Evolutionary conservation across 2,888 invertebrate species (phyloP), one percentile per base, ranked within the genome.

Genomic region (Sisyra terminalis): DNA sequence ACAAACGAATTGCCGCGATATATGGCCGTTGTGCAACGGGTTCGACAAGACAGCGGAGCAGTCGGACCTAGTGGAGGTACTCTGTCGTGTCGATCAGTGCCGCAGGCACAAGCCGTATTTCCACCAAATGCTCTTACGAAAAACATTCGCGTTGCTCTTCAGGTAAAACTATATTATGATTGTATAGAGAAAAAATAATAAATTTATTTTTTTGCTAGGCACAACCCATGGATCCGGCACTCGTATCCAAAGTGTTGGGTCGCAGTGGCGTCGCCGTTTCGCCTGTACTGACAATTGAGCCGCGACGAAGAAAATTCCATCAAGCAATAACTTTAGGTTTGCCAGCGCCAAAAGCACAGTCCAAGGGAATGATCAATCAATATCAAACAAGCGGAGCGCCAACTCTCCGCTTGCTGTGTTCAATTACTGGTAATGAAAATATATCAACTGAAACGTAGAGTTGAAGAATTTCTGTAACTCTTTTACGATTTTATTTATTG

Each of bases 1-100:
- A 97, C 97, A 2, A 86, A 85, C 51, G 96, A 94, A 65, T 94
- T 98, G 65, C 98, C 98, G 0, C 93, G 94, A 67, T 98, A 97
- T 65, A 87, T 98, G 58, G 96, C 96, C 10, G 86, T 96, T 39
- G 85, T 96, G 44, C 92, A 93, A 4, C 76, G 97, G 43, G 79
- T 96, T 47, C 75, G 92, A 2, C 97, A 98, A 64, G 97, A 98
- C 64, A 89, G 94, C 44, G 93, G 94, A 64, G 84, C 86, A 46
- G 92, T 98, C 50, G 98, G 97, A 2, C 88, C 93, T 1, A 96
- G 96, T 57, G 98, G 98, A 42, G 97, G 97, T 42, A 90, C 94
- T 53, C 84, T 98, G 45, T 88, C 89, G 51, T 94, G 94, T 38
- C 81, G 84, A 52, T 78, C 96, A 48, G 93, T 97, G 43, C 89